A percentile compares a stretch with the other conserved stretches of the same genome.
phyloP scores from a whole-genome alignment of 2,888 invertebrate species.

The Drosophila prolongata region DNA sequence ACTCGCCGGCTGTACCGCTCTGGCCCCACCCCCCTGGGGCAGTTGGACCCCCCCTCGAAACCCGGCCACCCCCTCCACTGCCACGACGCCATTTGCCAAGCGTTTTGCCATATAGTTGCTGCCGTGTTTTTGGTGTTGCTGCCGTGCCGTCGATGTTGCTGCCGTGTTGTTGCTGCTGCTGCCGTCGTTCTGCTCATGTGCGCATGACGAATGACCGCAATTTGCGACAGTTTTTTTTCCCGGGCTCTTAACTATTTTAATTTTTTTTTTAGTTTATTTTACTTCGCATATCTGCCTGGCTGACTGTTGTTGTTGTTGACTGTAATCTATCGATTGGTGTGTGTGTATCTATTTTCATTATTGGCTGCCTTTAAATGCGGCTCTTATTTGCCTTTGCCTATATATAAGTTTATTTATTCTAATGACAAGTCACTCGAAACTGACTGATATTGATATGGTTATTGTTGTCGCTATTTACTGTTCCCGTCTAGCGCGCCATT shows the following conservation, averaged over 20 bases:
- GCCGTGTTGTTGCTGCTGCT: conserved; percentile 37
- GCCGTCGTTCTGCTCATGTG: conserved; percentile 79
- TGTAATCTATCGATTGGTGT: conserved; percentile 55
- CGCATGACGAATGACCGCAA: conserved; percentile 84
- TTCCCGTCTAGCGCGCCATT: conserved; percentile 44
- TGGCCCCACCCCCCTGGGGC: neutral
- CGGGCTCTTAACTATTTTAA: conserved; percentile 27
- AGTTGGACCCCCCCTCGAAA: neutral
- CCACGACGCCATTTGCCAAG: conserved; percentile 71
- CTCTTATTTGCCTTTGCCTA: conserved; percentile 33
- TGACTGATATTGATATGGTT: conserved; percentile 50
- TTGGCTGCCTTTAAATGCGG: conserved; percentile 67
- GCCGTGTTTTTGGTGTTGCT: conserved; percentile 30
- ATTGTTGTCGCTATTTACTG: conserved; percentile 43
- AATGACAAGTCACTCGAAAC: conserved; percentile 62
- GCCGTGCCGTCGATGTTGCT: conserved; percentile 9
- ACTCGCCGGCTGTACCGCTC: neutral
- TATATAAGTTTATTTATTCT: conserved; percentile 48
- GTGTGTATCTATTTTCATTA: conserved; percentile 67
- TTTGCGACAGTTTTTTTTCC: conserved; percentile 80
- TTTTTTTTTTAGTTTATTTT: conserved; percentile 63
- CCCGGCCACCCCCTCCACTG: conserved; percentile 48
- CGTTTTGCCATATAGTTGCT: conserved; percentile 37
- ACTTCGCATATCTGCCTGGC: conserved; percentile 64
- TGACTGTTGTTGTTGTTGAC: conserved; percentile 67